Conservation (phyloP, 2,797 vertebrate species). For the Enteromius anoplus region DNA sequence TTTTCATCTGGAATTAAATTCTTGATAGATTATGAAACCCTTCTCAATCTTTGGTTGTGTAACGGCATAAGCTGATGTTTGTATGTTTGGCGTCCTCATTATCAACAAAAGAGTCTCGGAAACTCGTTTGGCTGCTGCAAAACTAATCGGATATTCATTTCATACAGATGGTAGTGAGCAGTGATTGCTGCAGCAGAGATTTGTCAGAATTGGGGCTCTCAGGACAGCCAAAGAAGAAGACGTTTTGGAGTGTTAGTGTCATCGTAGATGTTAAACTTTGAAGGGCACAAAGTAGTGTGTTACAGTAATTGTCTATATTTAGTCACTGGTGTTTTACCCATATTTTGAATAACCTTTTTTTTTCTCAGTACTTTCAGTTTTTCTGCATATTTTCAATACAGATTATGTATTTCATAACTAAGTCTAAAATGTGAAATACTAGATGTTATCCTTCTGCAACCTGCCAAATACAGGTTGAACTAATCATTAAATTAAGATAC, state of each 20-base stretch:
- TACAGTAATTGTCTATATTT: neutral
- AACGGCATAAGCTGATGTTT: constrained; percentile 62
- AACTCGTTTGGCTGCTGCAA: constrained; percentile 28
- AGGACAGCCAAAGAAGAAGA: constrained; percentile 3
- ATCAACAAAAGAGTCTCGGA: constrained; percentile 52
- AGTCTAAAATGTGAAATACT: neutral
- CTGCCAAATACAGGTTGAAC: neutral
- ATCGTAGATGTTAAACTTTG: neutral
- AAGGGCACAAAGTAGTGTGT: neutral
- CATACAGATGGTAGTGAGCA: constrained; percentile 53
- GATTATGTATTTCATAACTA: neutral
- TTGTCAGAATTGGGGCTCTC: neutral
- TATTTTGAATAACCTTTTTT: neutral
- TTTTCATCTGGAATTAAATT: constrained; percentile 53
- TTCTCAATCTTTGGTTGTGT: constrained; percentile 55
- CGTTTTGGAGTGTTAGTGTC: neutral
- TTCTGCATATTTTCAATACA: neutral
- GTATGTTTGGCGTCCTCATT: constrained; percentile 56
- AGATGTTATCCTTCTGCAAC: neutral
- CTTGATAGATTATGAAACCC: constrained; percentile 55
- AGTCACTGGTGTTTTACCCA: neutral
- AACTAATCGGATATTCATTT: constrained; percentile 56
- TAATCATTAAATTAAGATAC: constrained; percentile 18
- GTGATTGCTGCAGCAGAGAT: constrained; percentile 23
- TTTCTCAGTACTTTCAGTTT: neutral